phyloP scores from a whole-genome alignment of 1,140 invertebrate genomes.

The Lepidotrigona ventralis region DNA sequence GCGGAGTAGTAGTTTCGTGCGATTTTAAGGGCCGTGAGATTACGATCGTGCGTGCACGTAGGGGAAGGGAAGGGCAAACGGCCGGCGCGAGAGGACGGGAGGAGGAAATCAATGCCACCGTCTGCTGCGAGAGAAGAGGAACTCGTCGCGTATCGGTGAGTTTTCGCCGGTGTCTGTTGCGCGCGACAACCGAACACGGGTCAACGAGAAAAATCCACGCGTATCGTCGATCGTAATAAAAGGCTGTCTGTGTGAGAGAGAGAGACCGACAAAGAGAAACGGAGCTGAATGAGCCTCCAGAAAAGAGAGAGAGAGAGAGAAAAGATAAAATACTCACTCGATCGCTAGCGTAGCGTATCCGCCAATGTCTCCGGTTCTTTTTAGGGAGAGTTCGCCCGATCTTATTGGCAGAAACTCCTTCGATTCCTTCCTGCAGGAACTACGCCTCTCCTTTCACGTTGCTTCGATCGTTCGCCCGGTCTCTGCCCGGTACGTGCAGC shows the following conservation, averaged over 20 bases:
- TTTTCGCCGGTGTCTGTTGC: constrained; percentile 46
- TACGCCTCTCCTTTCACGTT: neutral
- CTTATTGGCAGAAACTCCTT: neutral
- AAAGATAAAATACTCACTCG: constrained; percentile 48
- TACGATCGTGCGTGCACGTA: constrained; percentile 24
- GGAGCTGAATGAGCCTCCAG: neutral
- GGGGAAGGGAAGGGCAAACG: constrained; percentile 51
- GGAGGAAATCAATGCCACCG: constrained; percentile 69
- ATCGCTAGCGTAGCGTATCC: constrained; percentile 47
- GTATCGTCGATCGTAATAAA: neutral
- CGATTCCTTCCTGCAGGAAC: neutral
- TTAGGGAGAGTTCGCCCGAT: neutral
- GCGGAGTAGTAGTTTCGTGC: neutral
- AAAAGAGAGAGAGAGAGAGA: neutral
- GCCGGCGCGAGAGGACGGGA: constrained; percentile 54
- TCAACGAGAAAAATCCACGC: neutral
- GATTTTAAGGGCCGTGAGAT: constrained; percentile 7
- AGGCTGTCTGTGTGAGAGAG: too few relatives aligned
- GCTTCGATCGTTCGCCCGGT: neutral
- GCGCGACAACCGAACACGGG: neutral
- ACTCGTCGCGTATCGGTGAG: constrained; percentile 39
- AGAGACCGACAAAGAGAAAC: neutral
- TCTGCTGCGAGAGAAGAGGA: constrained; percentile 56
- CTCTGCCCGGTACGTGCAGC: neutral
- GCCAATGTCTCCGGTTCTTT: constrained; percentile 27